Evolutionary conservation across 2,113 vertebrate genomes (phyloP), one percentile per base, ranked within the genome.

Genomic region (Dolichallabes microphthalmus): DNA sequence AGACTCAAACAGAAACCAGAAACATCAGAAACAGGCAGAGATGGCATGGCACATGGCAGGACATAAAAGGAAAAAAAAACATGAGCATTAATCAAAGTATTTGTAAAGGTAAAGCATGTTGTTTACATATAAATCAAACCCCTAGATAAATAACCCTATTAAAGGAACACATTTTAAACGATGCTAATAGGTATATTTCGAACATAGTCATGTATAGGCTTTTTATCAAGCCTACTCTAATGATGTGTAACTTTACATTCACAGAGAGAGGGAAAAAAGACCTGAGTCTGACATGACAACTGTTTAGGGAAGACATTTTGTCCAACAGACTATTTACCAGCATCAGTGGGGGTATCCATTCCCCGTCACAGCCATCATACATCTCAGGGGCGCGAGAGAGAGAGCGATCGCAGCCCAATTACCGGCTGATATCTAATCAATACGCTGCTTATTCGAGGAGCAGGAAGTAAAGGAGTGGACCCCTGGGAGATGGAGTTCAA

Each of bases 351-450:
- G 95, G 95, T 96, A 96, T 94, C 91, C 94, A 93, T 94, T 96
- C 95, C 96, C 96, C 97, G 97, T 98, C 97, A 97, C 95, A 95
- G 96, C 96, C 97, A 95, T 98, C 98, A 98, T 98, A 98, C 96
- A 97, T 98, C 97, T 97, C 92, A 80, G 74, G 60, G 85, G 80
- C 92, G 91, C 98, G 95, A 94, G 95, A 95, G 95, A 94, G 95
- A 95, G 95, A 94, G 95, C 96, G 97, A 98, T 97, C 93, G 95
- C 96, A 96, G 97, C 96, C 97, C 97, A 98, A 99, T 98, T 98
- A 99, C 96, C 92, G 94, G 82, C 96, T 98, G 98, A 99, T 98
- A 98, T 97, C 96, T 99, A 99, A 99, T 99, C 98, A 98, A 99
- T 99, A 98, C 94, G 94, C 95, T 96, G 96, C 96, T 97, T 98